A percentile compares a stretch with the other conserved stretches of the same genome.
phyloP scores from a whole-genome alignment of 2,888 invertebrate species.

The Orthonevra nobilis region DNA sequence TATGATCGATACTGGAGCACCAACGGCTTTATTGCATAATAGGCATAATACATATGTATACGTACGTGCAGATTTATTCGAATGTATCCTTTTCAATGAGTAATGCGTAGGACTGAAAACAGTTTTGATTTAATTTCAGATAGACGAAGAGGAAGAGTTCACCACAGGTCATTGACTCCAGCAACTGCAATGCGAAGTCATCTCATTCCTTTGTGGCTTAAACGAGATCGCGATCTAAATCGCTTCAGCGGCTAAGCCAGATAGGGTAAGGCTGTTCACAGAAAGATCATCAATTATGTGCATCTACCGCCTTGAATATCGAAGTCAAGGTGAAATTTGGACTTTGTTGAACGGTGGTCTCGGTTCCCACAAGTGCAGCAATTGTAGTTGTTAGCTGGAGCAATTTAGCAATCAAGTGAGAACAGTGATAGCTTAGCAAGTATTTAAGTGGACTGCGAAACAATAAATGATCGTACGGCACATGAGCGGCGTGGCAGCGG shows the following conservation, averaged over 20 bases:
- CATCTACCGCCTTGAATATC: conserved; percentile 57
- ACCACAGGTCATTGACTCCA: conserved; percentile 47
- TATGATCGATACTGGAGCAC: conserved; percentile 65
- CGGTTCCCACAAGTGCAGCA: conserved; percentile 19
- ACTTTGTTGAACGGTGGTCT: conserved; percentile 21
- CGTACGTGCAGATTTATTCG: conserved; percentile 47
- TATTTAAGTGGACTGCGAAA: conserved; percentile 48
- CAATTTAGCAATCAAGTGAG: conserved; percentile 78
- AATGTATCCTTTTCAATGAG: conserved; percentile 46
- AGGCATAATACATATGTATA: too few relatives aligned
- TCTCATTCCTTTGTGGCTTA: conserved; percentile 19
- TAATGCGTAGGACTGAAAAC: conserved; percentile 49
- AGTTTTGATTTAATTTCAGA: conserved; percentile 61
- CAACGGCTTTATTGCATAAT: conserved; percentile 49
- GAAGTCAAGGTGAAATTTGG: conserved; percentile 55
- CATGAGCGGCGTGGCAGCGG: too few relatives aligned
- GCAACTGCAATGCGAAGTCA: conserved; percentile 1
- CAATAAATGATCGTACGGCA: conserved; percentile 39
- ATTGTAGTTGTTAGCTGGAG: conserved; percentile 72
- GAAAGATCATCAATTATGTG: conserved; percentile 59
- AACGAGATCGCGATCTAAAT: conserved; percentile 53
- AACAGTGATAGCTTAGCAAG: conserved; percentile 76
- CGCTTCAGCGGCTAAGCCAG: too few relatives aligned
- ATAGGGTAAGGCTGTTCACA: too few relatives aligned
- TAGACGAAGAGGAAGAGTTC: conserved; percentile 52